Percentiles rank a stretch among this genome's conserved stretches.
Conservation (phyloP, 2,113 vertebrate genomes). For the western clawed frog (Xenopus tropicalis) region UCB_Xtro_10.0 CM004449.2:87351001-87351500, state of each 20-base stretch:
- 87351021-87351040: slow-evolving; percentile 24
- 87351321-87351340: no score
- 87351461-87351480: no score
- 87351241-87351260: slow-evolving; percentile 7
- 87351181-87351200: slow-evolving; percentile 25
- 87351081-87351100: slow-evolving; percentile 22
- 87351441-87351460: no score
- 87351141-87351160: slow-evolving; percentile 28
- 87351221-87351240: slow-evolving; percentile 24
- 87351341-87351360: no score
- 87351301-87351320: background rate
- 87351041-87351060: slow-evolving; percentile 15
- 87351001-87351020: slow-evolving; percentile 16
- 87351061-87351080: slow-evolving; percentile 12
- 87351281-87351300: slow-evolving; percentile 5
- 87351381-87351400: no score
- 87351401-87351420: no score
- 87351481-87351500: no score
- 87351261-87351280: slow-evolving; percentile 21
- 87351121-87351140: slow-evolving; percentile 29
- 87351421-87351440: no score
- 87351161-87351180: slow-evolving; percentile 32
- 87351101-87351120: slow-evolving; percentile 35
- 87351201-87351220: slow-evolving; percentile 23
- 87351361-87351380: no score